phyloP scores from a whole-genome alignment of 2,797 vertebrate species.

The Crypturellus tataupa region DNA sequence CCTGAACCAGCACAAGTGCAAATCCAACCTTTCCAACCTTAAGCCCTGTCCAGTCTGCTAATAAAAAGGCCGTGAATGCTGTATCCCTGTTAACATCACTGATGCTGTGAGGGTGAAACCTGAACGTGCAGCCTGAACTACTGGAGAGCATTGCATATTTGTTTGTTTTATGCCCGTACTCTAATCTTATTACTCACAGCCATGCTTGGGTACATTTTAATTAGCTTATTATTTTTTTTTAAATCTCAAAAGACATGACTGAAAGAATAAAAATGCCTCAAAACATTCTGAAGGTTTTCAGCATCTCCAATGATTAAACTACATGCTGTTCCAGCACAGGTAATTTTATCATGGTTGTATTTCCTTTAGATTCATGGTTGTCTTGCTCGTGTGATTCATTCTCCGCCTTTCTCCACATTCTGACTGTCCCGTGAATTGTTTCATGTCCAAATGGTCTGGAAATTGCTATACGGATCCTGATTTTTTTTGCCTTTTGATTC shows the following conservation, averaged over 20 bases:
- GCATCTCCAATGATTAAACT: constrained; percentile 40
- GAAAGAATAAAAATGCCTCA: constrained; percentile 60
- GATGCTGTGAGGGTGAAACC: background rate
- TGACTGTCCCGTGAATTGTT: constrained; percentile 45
- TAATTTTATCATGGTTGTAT: constrained; percentile 63
- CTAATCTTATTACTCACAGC: constrained; percentile 53
- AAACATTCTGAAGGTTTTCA: constrained; percentile 29
- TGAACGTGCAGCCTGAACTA: background rate
- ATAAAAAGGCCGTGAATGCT: background rate
- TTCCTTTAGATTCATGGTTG: constrained; percentile 54
- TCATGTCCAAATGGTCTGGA: background rate
- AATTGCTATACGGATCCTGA: background rate
- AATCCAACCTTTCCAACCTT: background rate
- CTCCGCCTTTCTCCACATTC: background rate
- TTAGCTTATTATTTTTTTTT: constrained; percentile 75
- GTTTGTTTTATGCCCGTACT: constrained; percentile 28
- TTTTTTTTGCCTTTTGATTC: constrained; percentile 8
- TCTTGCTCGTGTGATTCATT: constrained; percentile 59
- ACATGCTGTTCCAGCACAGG: constrained; percentile 3
- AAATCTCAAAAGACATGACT: constrained; percentile 53
- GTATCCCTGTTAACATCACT: background rate
- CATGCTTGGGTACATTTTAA: constrained; percentile 72
- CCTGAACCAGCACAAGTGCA: background rate
- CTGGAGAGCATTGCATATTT: background rate
- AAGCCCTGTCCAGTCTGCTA: background rate